Conservation (phyloP, 2,888 invertebrate species). For the Torymus tubicola region DNA sequence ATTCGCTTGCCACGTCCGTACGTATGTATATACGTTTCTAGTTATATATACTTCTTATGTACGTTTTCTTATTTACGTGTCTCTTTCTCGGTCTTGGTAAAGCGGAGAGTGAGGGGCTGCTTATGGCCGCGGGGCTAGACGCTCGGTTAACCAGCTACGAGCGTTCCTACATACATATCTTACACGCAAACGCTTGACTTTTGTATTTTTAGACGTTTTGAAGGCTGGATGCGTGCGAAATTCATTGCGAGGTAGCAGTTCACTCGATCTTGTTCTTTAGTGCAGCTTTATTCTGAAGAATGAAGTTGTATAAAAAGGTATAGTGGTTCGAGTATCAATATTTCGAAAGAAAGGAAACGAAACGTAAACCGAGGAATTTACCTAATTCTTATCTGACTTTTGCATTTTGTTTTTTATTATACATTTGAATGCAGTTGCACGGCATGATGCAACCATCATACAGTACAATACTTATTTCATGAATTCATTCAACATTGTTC, state of each 20-base stretch:
- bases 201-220: conserved; percentile 22
- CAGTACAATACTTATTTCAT: too few species aligned
- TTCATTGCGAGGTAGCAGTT: not conserved
- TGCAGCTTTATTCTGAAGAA: too few species aligned
- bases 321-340: too few species aligned
- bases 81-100: not conserved
- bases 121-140: conserved; percentile 29
- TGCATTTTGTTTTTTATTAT: too few species aligned
- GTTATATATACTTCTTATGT: not conserved
- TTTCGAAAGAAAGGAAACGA: too few species aligned
- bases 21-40: too few species aligned
- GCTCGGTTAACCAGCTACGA: conserved; percentile 42
- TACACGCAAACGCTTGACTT: not conserved
- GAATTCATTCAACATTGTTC: too few species aligned
- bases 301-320: too few species aligned
- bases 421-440: too few species aligned
- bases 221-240: not conserved
- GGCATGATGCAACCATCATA: too few species aligned
- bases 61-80: conserved; percentile 45
- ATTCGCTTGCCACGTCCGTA: not conserved
- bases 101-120: not conserved
- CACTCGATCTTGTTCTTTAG: not conserved
- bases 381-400: too few species aligned
- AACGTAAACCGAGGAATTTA: too few species aligned
- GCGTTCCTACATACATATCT: not conserved